Evolutionary conservation across 2,797 vertebrate genomes (phyloP).

Genomic region (Alosa sapidissima): DNA sequence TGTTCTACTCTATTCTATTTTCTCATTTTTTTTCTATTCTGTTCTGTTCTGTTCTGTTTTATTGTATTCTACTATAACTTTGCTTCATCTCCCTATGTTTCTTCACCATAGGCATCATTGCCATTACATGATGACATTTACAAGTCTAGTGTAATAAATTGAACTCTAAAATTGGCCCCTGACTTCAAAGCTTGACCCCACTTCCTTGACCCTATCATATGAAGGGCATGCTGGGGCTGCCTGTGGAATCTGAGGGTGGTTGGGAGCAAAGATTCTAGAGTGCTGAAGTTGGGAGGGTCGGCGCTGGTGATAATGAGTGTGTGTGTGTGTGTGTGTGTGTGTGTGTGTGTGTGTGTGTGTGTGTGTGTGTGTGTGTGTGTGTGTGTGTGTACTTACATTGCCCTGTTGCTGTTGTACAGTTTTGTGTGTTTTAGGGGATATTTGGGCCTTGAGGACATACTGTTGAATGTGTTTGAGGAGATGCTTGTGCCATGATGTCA

Average conservation of each 20-base stretch:
- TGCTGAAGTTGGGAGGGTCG: background rate
- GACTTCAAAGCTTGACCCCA: no score
- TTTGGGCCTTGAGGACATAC: background rate
- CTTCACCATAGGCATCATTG: background rate
- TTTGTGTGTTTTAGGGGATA: background rate
- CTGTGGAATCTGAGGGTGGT: background rate
- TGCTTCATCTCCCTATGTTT: background rate
- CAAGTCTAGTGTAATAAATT: background rate
- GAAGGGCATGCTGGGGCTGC: background rate
- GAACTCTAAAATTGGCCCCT: background rate
- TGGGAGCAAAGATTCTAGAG: background rate
- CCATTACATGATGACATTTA: background rate
- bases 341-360: background rate
- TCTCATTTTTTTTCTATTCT: no score
- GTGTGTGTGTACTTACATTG: background rate
- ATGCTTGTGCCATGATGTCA: background rate
- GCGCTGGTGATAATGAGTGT: background rate
- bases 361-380: background rate
- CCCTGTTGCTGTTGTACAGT: background rate
- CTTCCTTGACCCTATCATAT: background rate
- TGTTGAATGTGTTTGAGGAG: background rate
- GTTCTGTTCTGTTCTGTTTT: no score
- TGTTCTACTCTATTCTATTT: no score
- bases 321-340: background rate
- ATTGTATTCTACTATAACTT: no score